Conservation (phyloP, 2,888 invertebrate species). For the Synanthedon tipuliformis region DNA sequence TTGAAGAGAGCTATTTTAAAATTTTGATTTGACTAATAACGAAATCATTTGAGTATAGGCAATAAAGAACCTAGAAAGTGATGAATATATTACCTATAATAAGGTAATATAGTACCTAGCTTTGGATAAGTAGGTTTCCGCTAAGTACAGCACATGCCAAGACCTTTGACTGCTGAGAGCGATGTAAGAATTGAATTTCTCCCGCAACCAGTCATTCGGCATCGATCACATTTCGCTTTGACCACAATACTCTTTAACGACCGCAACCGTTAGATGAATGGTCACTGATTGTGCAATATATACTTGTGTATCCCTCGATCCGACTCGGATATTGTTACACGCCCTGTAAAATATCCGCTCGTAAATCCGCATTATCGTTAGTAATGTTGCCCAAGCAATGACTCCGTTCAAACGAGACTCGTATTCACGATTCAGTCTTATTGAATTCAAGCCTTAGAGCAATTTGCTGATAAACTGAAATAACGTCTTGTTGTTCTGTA, state of each 20-base stretch:
- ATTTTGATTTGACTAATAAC: too few relatives aligned
- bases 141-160: not conserved
- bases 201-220: slow-evolving; percentile 9
- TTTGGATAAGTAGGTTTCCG: not conserved
- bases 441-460: not conserved
- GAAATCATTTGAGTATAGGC: too few relatives aligned
- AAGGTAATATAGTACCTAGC: too few relatives aligned
- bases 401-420: not conserved
- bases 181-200: too few relatives aligned
- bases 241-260: slow-evolving; percentile 30
- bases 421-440: not conserved
- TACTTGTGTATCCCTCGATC: slow-evolving; percentile 16
- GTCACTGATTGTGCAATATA: slow-evolving; percentile 29
- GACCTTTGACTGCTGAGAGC: too few relatives aligned
- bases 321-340: slow-evolving; percentile 37
- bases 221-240: slow-evolving; percentile 27
- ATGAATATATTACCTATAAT: too few relatives aligned
- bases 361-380: slow-evolving; percentile 30
- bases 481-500: too few relatives aligned
- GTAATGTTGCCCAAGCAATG: not conserved
- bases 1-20: too few relatives aligned
- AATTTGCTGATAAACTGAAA: too few relatives aligned
- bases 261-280: slow-evolving; percentile 28
- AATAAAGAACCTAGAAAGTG: too few relatives aligned
- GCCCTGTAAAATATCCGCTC: slow-evolving; percentile 13